Evolutionary conservation across 2,113 vertebrate species (phyloP).

Genomic region (Aramus guarauna): DNA sequence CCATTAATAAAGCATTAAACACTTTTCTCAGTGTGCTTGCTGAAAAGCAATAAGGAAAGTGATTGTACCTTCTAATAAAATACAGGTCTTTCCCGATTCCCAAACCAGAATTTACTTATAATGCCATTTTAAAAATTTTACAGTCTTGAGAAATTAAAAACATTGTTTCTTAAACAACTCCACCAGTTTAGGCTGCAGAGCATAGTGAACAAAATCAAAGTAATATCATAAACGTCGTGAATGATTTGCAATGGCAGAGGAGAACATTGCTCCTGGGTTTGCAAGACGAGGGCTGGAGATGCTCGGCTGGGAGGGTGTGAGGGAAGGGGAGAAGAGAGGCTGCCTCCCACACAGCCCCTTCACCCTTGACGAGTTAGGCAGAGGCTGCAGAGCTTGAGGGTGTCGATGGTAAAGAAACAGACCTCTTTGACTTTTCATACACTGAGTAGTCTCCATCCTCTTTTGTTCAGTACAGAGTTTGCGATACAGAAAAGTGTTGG

Average conservation of each 20-base stretch:
- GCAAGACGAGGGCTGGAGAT: neutral
- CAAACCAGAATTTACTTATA: neutral
- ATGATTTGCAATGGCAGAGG: neutral
- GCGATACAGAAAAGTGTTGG: neutral
- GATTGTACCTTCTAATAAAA: neutral
- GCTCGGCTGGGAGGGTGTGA: neutral
- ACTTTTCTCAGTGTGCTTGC: neutral
- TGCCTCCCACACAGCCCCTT: neutral
- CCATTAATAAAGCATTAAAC: slow-evolving; percentile 14
- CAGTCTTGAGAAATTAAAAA: neutral
- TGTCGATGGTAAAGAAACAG: neutral
- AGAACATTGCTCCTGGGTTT: neutral
- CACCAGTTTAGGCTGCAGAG: neutral
- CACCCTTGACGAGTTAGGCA: too few species aligned
- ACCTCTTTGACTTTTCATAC: neutral
- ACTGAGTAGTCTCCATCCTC: neutral
- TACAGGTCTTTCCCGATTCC: neutral
- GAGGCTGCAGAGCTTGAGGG: neutral
- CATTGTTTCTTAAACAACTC: neutral
- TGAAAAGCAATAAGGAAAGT: neutral
- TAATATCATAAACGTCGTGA: neutral
- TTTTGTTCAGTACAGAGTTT: neutral
- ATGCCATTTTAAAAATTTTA: neutral
- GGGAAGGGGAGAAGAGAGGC: neutral
- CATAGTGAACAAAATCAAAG: neutral